Evolutionary conservation across 92 coral and sea anemone species (phyloP), one percentile per base, ranked within the genome.

Genomic region (Paragorgia papillata): DNA sequence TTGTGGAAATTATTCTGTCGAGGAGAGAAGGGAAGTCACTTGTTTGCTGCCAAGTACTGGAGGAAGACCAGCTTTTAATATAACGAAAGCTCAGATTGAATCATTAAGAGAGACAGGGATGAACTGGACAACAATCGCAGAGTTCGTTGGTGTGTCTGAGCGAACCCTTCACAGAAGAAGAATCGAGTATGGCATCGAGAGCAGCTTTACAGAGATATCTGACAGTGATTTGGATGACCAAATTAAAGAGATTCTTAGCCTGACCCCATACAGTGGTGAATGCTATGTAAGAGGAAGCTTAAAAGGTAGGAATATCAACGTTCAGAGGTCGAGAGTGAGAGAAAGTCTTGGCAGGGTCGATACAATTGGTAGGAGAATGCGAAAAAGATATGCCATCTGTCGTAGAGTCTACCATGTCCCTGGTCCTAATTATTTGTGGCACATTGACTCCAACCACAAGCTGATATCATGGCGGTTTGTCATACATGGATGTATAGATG

Each of bases 361-460:
- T 50, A 32, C 29, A 17, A 67, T 67, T 24, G 77, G 43, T 13
- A 27, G 63, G 51, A 28, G 14, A 26, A 26, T 70, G 24, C n/a
- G 62, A 15, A 9, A 50, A 35, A 70, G 63, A 5, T 56, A 56
- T 12, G 28, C 68, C n/a, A 74, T 74, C 26, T 74, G 68, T 49
- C 27, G 80, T 10, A 26, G 82, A 2, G 57, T 9, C 0, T 70
- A 84, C 64, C 63, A 66, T 25, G 79, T 83, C 5, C 48, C 58
- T 8, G 69, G 62, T 3, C 81, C 89, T 2, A 85, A 85, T 20
- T 41, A 44, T 31, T 29, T 85, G 1, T 84, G 88, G 88, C 85
- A 80, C 69, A 61, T 80, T 0, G 85, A 85, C 54, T 29, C 85
- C 6, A 85, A 85, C 57, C 89, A 85, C 62, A 80, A 85, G 35